Evolutionary conservation across 2,797 vertebrate genomes (phyloP).

Genomic region (Melanogrammus aeglefinus): DNA sequence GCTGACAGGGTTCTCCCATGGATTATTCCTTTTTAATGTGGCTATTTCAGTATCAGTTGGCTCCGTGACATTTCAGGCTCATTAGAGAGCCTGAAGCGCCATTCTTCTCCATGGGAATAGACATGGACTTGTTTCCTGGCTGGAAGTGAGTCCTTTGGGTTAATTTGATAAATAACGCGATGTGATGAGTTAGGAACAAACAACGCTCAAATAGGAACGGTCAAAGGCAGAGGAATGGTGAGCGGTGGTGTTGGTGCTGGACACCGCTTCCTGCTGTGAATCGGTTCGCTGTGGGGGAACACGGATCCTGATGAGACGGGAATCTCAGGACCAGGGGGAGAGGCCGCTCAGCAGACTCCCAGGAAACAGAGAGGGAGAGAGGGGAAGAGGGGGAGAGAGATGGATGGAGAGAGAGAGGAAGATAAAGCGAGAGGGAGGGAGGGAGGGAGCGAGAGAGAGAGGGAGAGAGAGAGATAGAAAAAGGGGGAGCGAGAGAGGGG

Average conservation of each 20-base stretch:
- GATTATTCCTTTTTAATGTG: slow-evolving; percentile 50
- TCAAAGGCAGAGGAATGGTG: neutral
- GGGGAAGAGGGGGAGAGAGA: neutral
- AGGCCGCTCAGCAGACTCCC: neutral
- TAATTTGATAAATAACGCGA: neutral
- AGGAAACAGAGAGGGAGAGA: neutral
- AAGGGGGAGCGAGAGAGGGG: too few species aligned
- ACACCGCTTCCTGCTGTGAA: neutral
- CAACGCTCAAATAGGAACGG: slow-evolving; percentile 23
- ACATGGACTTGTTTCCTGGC: slow-evolving; percentile 53
- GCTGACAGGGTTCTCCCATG: slow-evolving; percentile 45
- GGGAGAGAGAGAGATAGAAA: too few species aligned
- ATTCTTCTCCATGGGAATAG: slow-evolving; percentile 41
- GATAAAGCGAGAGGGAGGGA: too few species aligned
- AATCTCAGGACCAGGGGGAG: neutral
- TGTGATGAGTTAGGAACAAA: neutral
- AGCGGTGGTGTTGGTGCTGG: neutral
- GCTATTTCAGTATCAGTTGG: slow-evolving; percentile 63
- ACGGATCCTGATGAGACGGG: neutral
- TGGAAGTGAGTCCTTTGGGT: slow-evolving; percentile 25
- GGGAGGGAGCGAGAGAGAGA: too few species aligned
- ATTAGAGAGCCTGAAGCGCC: slow-evolving; percentile 48
- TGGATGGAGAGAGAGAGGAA: neutral
- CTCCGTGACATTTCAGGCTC: slow-evolving; percentile 70
- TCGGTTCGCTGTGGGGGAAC: too few species aligned